Base-by-base conservation (phyloP, 2,113 vertebrate species). In the Muntiacus reevesi region DNA sequence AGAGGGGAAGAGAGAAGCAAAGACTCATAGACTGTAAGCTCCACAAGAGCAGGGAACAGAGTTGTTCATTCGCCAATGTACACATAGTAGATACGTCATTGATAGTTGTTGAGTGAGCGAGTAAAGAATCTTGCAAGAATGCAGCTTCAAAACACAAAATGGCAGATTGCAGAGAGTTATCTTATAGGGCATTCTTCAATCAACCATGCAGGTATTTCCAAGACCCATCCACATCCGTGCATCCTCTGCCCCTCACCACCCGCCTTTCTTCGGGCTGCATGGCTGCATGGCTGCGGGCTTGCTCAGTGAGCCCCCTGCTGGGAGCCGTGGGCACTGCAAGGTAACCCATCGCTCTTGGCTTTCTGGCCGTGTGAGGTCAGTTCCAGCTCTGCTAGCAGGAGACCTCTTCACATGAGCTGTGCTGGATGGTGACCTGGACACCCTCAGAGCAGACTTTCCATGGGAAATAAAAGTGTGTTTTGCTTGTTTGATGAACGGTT, bases 231-330 rank as follows among this genome's bases (percentile, higher is more conserved):
- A 60, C 89, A 78, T 87, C 9, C 6, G 3, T 15, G 81, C 92
- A 97, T 95, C 40, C 12, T 78, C 94, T 47, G 95, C 43, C 96
- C 76, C 43, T 0, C 45, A 52, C 89, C 96, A 96, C 98, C 84
- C 85, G 94, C 92, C 94, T 91, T 89, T 87, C 89, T 91, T 74
- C 55, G 0, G 55, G 94, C 91, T 97, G 98, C 98, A 98, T 98
- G 98, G 93, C 40, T 98, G 98, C 98, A 92, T 97, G 98, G 13
- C 96, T 97, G 52, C 0, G 13, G 92, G 97, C 97, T 94, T 97
- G 96, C 87, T 94, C 78, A 43, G 4, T 62, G 96, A 87, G 97
- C 40, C 85, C 12, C 84, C 93, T 96, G 94, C 85, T 30, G 90
- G 95, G 89, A 94, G 91, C 87, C 23, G 0, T 43, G 82, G 96